Conservation (phyloP, 2,797 vertebrate species). For the Clamator glandarius region DNA sequence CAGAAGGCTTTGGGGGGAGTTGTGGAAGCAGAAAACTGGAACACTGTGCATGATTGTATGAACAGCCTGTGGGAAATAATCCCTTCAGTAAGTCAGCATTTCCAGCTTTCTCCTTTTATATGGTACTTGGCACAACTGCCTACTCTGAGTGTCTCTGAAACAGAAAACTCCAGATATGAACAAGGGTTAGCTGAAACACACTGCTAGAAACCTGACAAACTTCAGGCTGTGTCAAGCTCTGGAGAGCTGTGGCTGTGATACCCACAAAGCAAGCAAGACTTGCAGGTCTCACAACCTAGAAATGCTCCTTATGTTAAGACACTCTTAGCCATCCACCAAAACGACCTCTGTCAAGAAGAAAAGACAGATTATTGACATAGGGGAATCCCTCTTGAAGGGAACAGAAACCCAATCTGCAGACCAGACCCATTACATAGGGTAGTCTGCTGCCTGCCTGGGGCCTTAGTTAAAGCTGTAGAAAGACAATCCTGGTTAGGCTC, state of each 20-base stretch:
- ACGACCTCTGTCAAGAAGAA: no score
- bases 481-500: no score
- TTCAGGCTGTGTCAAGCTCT: not conserved
- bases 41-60: not conserved
- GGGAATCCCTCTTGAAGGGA: no score
- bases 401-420: no score
- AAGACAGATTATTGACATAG: no score
- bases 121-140: not conserved
- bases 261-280: not conserved
- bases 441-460: no score
- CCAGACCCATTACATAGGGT: no score
- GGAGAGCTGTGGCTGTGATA: not conserved
- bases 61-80: not conserved
- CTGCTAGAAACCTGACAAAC: not conserved
- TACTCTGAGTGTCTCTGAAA: not conserved
- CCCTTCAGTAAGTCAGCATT: not conserved
- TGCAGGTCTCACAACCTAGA: no score
- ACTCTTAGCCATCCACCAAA: no score
- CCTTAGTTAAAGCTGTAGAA: no score
- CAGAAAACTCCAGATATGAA: slow-evolving; percentile 3
- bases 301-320: no score
- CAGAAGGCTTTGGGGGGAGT: not conserved
- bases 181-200: slow-evolving; percentile 24
- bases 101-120: slow-evolving; percentile 27
- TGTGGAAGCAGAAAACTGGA: slow-evolving; percentile 20